Evolutionary conservation across 2,888 invertebrate species (phyloP), one percentile per base, ranked within the genome.

Genomic region (Agonum fuliginosum): DNA sequence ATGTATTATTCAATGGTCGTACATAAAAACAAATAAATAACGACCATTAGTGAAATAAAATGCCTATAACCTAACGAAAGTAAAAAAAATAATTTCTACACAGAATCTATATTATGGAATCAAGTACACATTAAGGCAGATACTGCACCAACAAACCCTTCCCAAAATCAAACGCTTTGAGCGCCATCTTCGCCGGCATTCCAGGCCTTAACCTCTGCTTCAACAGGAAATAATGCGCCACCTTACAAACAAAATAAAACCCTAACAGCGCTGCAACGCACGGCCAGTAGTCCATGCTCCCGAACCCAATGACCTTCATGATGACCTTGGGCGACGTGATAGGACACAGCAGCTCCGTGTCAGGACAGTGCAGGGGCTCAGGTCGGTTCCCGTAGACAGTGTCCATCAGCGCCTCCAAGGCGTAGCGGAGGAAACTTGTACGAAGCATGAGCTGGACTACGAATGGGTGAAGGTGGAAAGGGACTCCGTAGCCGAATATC

Each of bases 261-360:
- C 5, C 17, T 10, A 62, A 5, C 58, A 62, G 17, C 6, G 17
- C 58, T 12, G 14, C 10, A 3, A 62, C 6, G 14, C 58, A 27
- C 17, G 27, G 6, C 58, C 58, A 62, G 30, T 62, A 62, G 17
- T 62, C 30, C 14, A 17, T 5, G 10, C 27, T 17, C 8, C 58
- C 27, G 17, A 8, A 62, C 0, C 58, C 58, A 2, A 30, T 6
- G 8, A 62, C 17, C 6, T 30, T 17, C 0, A 17, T 27, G 14
- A 62, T 62, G 5, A 30, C 30, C 17, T 62, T 62, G 0, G 58
- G 58, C 2, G 58, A 62, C 1, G 58, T 34, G 12, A 62, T 14
- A 14, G 58, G 58, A 8, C 58, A 62, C 19, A 62, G 6, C 6
- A 62, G 17, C 30, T 62, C 58, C 3, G 58, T 30, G 17, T 62